Evolutionary conservation across 2,113 vertebrate species (phyloP), one percentile per base, ranked within the genome.

Genomic region (Fregata magnificens): DNA sequence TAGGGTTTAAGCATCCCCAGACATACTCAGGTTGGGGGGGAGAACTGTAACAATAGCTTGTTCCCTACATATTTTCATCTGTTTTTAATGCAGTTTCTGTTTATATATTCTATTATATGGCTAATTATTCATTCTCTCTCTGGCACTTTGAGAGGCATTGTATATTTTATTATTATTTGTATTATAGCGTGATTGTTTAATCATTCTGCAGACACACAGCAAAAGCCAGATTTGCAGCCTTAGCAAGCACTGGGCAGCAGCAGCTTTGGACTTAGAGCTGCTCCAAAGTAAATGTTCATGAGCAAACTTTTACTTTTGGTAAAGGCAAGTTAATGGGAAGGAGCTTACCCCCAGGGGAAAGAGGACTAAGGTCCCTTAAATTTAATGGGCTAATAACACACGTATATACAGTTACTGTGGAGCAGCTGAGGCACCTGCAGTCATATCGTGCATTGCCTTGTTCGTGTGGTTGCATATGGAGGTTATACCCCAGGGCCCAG

Each of bases 1-100:
- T 2, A 90, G 50, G 32, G 61, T 86, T 92, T 81, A 78, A 95
- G 72, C 92, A 92, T 93, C 92, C 74, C 88, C 82, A 88, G 90
- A 73, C 55, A 29, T 21, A 77, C 10, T 85, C 34, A 56, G 72
- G 62, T 28, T 28, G 34, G 66, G 73, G 72, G 31, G 83, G 44
- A 55, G 70, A 70, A 19, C 38, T 14, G 28, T n/a, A 90, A 56
- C 90, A 72, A 59, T 11, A 77, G 15, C 63, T 82, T 11, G 44
- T 50, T 93, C 73, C 77, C 65, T 13, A 7, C 16, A 0, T 40
- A n/a, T 84, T 95, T 94, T 73, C 26, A 12, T 47, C 62, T 81
- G 76, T 3, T 66, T 83, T 86, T 71, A 71, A 92, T 38, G 82
- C 82, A n/a, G 28, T 73, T 78, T 70, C 63, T 93, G 71, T 86